Base-by-base conservation (phyloP, 2,888 invertebrate genomes). In the Xanthia togata region DNA sequence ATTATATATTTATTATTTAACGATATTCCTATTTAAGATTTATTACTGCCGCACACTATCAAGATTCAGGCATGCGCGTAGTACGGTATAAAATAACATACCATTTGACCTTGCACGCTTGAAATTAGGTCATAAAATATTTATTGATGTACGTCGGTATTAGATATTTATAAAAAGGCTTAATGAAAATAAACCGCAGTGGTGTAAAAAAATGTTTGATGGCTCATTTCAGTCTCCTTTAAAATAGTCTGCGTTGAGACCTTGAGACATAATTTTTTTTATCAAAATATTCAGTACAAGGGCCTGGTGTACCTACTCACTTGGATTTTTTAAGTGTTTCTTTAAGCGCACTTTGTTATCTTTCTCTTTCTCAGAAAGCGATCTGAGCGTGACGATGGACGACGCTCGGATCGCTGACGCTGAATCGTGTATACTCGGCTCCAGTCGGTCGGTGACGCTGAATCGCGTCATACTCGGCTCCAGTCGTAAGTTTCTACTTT, bases 101-200 rank as follows among this genome's bases (percentile, higher is more conserved):
- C 5, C 17, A 31, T 77, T 50, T 79, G 69, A 76, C 88, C 88
- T 87, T 81, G 73, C 31, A 63, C 53, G 59, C 59, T 70, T 79
- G 69, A 76, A 77, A 87, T 76, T 70, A 73, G 67, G 59, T 73
- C 60, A 79, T 86, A 76, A 85, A 82, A 78, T 70, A 60, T 78
- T 83, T 83, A 80, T 76, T 73, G 63, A 64, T 67, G 60, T 73
- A 69, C 38, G 62, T 65, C 83, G 67, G 59, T 62, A 76, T 76
- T 41, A 4, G 64, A 80, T 82, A 80, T 86, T 85, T 82, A 84
- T 70, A 65, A 76, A 64, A 62, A 47, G 65, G 47, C 38, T 31
- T 65, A 69, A 70, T 60, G 55, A 71, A 71, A 74, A 79, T 85
- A 82, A 73, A 65, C 73, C 31, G 11, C 57, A 14, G 20, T 26